phyloP scores from a whole-genome alignment of 2,888 invertebrate species.

The Erebia ligea region DNA sequence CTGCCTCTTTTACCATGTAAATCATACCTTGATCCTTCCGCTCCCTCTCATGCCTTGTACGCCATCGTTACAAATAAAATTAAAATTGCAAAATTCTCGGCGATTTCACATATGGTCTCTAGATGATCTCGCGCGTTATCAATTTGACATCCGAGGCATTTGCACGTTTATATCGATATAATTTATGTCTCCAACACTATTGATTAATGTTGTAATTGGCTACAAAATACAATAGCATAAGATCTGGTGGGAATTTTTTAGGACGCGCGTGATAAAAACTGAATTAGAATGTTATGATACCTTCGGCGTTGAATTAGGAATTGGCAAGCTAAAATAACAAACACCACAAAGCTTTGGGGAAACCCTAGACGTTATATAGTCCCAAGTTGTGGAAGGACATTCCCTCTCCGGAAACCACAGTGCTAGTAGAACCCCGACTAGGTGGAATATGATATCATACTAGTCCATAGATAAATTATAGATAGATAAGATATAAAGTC shows the following conservation, averaged over 20 bases:
- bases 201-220: slow-evolving; percentile 77
- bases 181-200: slow-evolving; percentile 75
- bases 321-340: not conserved
- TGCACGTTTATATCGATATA: slow-evolving; percentile 71
- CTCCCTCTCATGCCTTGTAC: slow-evolving; percentile 47
- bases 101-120: slow-evolving; percentile 81
- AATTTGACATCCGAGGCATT: slow-evolving; percentile 72
- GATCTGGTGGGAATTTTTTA: not conserved
- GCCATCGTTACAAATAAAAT: slow-evolving; percentile 78
- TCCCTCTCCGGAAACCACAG: too few relatives aligned
- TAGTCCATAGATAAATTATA: too few relatives aligned
- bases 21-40: slow-evolving; percentile 3
- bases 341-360: too few relatives aligned
- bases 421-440: not conserved
- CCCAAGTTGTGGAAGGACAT: not conserved
- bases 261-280: not conserved
- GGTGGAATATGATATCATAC: not conserved
- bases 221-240: slow-evolving; percentile 45
- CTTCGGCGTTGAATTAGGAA: not conserved
- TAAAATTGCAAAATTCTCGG: slow-evolving; percentile 81
- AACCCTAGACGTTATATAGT: not conserved
- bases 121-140: slow-evolving; percentile 78
- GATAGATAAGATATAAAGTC: too few relatives aligned
- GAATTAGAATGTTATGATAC: not conserved
- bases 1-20: not conserved